A percentile compares a stretch with the other conserved stretches of the same genome.
These are phyloP conservation scores for Cheilosia variabilis DNA, from an alignment of 2,888 invertebrate species.

Conservation along the genomic window DNA sequence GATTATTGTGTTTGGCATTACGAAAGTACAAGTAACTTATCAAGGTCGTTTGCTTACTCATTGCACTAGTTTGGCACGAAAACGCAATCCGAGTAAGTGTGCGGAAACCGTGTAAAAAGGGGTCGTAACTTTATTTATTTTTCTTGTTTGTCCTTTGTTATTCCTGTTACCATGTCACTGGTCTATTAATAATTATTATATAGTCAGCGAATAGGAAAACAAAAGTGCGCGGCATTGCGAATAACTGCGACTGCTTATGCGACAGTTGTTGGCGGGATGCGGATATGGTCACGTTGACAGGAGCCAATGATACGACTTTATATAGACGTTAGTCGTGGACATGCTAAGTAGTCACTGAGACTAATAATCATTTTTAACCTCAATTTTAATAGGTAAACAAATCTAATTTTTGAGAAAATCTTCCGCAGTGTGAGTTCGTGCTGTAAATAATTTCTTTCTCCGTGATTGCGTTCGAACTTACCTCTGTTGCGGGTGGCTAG, in stretches of 20 bases:
- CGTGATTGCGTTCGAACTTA: too few species aligned
- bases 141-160: slow-evolving; percentile 8
- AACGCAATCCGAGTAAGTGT: slow-evolving; percentile 35
- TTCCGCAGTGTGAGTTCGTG: too few species aligned
- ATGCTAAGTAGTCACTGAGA: neutral
- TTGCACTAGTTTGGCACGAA: slow-evolving; percentile 53
- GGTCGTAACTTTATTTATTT: neutral
- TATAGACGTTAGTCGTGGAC: too few species aligned
- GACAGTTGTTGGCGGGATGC: neutral
- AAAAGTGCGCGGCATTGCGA: neutral
- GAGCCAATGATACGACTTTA: neutral
- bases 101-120: neutral
- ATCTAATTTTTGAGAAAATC: too few species aligned
- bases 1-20: too few species aligned
- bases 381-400: too few species aligned
- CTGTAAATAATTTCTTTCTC: too few species aligned
- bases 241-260: too few species aligned
- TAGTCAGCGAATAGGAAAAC: neutral
- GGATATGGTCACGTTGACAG: slow-evolving; percentile 1
- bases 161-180: slow-evolving; percentile 23
- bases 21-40: neutral
- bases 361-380: too few species aligned
- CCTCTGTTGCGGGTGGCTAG: too few species aligned
- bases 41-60: slow-evolving; percentile 62
- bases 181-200: neutral